phyloP scores from a whole-genome alignment of 1,140 invertebrate genomes.

The Aphelenchoides besseyi region DNA sequence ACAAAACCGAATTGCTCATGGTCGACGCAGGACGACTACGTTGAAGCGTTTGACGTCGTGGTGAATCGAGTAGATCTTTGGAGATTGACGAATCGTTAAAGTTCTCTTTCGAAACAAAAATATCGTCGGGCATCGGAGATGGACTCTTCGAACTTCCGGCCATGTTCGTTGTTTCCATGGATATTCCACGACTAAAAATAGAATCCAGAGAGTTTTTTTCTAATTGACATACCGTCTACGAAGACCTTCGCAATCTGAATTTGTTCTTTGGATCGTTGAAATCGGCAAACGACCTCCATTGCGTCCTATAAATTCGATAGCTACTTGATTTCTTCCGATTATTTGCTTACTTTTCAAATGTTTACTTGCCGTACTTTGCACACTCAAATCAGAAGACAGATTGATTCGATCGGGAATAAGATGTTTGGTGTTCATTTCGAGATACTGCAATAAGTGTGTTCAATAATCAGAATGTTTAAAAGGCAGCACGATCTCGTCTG shows the following conservation, averaged over 20 bases:
- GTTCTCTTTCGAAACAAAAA: not conserved
- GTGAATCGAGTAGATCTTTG: not conserved
- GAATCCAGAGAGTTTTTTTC: not conserved
- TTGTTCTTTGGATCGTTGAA: not conserved
- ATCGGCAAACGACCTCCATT: not conserved
- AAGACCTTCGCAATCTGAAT: no score
- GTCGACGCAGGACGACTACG: not conserved
- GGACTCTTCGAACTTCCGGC: not conserved
- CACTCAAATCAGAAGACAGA: not conserved
- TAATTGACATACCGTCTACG: no score
- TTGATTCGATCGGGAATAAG: not conserved
- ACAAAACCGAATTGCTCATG: not conserved
- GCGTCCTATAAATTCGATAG: not conserved
- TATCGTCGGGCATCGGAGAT: not conserved
- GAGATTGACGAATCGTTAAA: not conserved
- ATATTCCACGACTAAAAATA: not conserved
- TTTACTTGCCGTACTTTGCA: not conserved
- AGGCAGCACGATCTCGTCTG: no score
- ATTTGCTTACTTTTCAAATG: not conserved
- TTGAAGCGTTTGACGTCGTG: not conserved
- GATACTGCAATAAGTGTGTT: no score
- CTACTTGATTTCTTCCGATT: no score
- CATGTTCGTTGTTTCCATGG: not conserved
- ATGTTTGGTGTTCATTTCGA: not conserved
- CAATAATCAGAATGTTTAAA: no score